Evolutionary conservation across 2,888 invertebrate genomes (phyloP).

Genomic region (Malthinus seriepunctatus): DNA sequence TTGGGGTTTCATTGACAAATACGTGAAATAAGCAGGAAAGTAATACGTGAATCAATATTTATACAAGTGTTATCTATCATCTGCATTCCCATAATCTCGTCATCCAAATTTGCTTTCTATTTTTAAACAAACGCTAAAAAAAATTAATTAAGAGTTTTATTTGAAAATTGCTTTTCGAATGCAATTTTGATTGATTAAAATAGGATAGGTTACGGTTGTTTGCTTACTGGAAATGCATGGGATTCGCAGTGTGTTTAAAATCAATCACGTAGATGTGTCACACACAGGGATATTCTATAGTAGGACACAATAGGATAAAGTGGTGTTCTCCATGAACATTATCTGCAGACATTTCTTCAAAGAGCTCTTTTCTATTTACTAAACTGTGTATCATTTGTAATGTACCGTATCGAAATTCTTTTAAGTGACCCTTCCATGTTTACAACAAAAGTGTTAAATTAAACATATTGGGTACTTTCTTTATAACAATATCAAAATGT

Average conservation of each 20-base stretch:
- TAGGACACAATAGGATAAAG: slow-evolving; percentile 39
- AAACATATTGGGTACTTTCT: neutral
- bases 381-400: slow-evolving; percentile 10
- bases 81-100: slow-evolving; percentile 2
- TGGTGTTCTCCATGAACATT: slow-evolving; percentile 32
- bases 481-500: too few species aligned
- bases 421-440: neutral
- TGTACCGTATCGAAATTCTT: neutral
- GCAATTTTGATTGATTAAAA: neutral
- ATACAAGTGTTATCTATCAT: slow-evolving; percentile 20
- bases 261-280: slow-evolving; percentile 43
- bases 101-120: neutral
- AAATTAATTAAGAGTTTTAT: too few species aligned
- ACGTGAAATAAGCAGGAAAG: slow-evolving; percentile 20
- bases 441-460: neutral
- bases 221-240: slow-evolving; percentile 33
- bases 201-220: slow-evolving; percentile 11
- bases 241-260: slow-evolving; percentile 43
- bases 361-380: slow-evolving; percentile 21
- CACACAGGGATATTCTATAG: slow-evolving; percentile 41
- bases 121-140: too few species aligned
- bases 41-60: slow-evolving; percentile 20
- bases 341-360: slow-evolving; percentile 26
- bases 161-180: too few species aligned
- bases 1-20: slow-evolving; percentile 21